These are phyloP conservation scores for Oncorhynchus masou DNA, from an alignment of 2,113 vertebrate species.

Conservation along the genomic window DNA sequence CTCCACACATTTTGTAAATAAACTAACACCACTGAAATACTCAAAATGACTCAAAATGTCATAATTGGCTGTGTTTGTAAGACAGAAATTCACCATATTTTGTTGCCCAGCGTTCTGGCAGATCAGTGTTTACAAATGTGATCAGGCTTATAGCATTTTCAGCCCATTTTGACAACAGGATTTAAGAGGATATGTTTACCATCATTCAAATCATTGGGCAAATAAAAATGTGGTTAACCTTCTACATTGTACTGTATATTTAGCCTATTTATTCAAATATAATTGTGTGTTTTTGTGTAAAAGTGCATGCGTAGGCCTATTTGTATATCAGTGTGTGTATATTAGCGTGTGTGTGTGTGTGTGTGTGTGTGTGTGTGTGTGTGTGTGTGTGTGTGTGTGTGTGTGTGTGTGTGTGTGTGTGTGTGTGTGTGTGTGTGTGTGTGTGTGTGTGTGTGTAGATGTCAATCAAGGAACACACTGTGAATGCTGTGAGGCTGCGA, in stretches of 20 bases:
- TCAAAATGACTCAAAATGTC: conserved; percentile 22
- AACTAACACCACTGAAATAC: conserved; percentile 47
- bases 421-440: neutral
- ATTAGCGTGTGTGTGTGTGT: conserved; percentile 4
- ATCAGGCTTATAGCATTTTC: conserved; percentile 36
- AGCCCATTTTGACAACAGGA: conserved; percentile 41
- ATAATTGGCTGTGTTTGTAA: conserved; percentile 58
- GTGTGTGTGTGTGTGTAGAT: conserved; percentile 17
- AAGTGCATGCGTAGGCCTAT: neutral
- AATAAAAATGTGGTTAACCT: conserved; percentile 35
- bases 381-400: neutral
- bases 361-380: conserved; percentile 6
- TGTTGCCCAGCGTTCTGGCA: conserved; percentile 36
- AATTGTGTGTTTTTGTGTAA: neutral
- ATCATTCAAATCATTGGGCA: conserved; percentile 46
- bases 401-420: neutral
- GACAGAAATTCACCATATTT: conserved; percentile 27
- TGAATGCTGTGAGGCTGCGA: conserved; percentile 60
- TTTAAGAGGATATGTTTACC: conserved; percentile 44
- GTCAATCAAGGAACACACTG: conserved; percentile 57
- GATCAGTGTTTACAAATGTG: conserved; percentile 60
- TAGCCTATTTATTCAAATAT: neutral
- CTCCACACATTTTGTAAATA: conserved; percentile 20
- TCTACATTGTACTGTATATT: neutral
- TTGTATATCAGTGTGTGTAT: neutral